phyloP scores from a whole-genome alignment of 2,113 vertebrate genomes.

The Microtus oregoni region DNA sequence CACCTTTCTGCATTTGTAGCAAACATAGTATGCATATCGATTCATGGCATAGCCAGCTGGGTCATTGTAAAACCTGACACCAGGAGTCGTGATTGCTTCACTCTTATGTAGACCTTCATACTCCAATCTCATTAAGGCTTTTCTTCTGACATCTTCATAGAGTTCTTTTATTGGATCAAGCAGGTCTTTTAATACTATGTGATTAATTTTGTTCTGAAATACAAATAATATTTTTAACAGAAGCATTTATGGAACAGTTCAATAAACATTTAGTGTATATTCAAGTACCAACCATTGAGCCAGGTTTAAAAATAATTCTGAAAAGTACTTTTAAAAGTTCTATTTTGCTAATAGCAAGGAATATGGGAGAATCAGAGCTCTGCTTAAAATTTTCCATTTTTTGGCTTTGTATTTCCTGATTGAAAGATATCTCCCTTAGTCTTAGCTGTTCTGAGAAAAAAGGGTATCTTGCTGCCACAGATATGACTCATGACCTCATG shows the following conservation, averaged over 20 bases:
- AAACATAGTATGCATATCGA: conserved; percentile 99
- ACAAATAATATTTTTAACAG: conserved; percentile 44
- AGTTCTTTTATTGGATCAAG: conserved; percentile 99
- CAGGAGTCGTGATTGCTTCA: conserved; percentile 97
- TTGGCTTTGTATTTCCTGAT: background rate
- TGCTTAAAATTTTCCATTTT: background rate
- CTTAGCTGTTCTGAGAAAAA: conserved; percentile 11
- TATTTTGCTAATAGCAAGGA: background rate
- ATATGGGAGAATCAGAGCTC: background rate
- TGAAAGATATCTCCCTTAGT: background rate
- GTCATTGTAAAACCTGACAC: conserved; percentile 97
- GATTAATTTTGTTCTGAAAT: conserved; percentile 99
- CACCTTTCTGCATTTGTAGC: conserved; percentile 99
- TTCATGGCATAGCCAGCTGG: conserved; percentile 99
- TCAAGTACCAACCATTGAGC: background rate
- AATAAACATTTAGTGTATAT: background rate
- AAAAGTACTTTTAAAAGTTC: background rate
- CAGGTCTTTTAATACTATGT: conserved; percentile 96
- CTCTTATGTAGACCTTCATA: conserved; percentile 99
- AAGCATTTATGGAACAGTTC: conserved; percentile 35
- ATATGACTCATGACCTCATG: background rate
- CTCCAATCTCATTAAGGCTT: conserved; percentile 98
- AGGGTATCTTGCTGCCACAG: background rate
- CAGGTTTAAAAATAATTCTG: conserved; percentile 32
- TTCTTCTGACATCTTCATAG: conserved; percentile 98